A percentile compares a stretch with the other conserved stretches of the same genome.
phyloP scores from a whole-genome alignment of 2,797 vertebrate species.

The Alosa sapidissima region DNA sequence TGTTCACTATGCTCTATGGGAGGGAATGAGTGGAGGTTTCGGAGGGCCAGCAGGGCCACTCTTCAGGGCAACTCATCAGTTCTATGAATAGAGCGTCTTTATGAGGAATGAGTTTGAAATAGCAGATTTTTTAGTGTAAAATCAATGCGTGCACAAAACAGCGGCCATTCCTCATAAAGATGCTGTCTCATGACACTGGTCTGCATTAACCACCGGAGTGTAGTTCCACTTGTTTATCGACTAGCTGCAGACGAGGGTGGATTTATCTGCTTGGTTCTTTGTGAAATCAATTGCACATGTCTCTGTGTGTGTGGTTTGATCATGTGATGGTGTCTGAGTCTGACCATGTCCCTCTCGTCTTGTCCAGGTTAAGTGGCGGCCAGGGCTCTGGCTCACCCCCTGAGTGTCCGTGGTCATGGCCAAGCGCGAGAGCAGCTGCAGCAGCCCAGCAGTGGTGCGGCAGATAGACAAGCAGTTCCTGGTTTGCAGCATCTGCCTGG shows the following conservation, averaged over 20 bases:
- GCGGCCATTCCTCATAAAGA: neutral
- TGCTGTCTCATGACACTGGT: neutral
- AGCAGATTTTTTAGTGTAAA: neutral
- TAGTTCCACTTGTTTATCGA: neutral
- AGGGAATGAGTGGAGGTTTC: too few relatives aligned
- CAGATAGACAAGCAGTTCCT: constrained; percentile 95
- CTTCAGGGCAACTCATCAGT: too few relatives aligned
- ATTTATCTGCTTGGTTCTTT: neutral
- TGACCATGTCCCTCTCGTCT: neutral
- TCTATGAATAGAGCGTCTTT: too few relatives aligned
- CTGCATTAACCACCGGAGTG: neutral
- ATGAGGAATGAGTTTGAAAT: neutral
- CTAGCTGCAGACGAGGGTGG: neutral
- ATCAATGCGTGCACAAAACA: neutral
- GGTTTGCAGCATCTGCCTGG: constrained; percentile 93
- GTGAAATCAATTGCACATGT: neutral
- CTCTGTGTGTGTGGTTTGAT: neutral
- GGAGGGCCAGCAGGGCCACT: too few relatives aligned
- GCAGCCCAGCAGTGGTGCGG: constrained; percentile 88
- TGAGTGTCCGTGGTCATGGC: constrained; percentile 81
- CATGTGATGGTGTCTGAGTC: neutral
- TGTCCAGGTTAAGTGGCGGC: constrained; percentile 62
- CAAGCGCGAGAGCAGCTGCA: constrained; percentile 79
- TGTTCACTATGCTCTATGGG: too few relatives aligned
- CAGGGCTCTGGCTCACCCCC: constrained; percentile 36